These are phyloP conservation scores for Pluvialis apricaria DNA, from an alignment of 2,113 vertebrate genomes.

Conservation along the genomic window DNA sequence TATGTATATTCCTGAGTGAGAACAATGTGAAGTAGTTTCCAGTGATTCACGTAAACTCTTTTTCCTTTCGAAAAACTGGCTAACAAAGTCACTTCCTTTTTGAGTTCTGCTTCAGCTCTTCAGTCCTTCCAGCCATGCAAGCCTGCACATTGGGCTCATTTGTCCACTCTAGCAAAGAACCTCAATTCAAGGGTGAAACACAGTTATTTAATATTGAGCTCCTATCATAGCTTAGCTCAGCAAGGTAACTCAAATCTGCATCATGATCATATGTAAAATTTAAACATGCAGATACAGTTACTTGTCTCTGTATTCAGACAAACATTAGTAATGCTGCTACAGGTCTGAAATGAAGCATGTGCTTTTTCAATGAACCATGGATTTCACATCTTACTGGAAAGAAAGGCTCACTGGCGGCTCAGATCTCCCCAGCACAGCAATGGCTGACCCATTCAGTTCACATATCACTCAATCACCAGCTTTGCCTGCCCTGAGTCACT, in stretches of 20 bases:
- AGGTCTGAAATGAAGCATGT: conserved; percentile 1
- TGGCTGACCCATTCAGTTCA: neutral
- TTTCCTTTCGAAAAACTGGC: conserved; percentile 13
- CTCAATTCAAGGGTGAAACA: neutral
- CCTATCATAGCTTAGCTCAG: neutral
- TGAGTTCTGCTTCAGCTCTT: neutral
- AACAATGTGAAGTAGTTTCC: conserved; percentile 49
- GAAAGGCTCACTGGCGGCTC: neutral
- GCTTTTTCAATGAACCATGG: neutral
- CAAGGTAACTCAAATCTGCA: neutral
- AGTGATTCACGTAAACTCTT: conserved; percentile 13
- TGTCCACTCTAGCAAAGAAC: neutral
- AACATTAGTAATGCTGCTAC: neutral
- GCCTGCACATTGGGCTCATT: neutral
- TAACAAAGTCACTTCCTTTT: conserved; percentile 23
- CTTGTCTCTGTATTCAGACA: neutral
- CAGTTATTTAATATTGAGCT: neutral
- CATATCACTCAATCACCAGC: neutral
- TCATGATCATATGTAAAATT: neutral
- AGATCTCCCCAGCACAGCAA: neutral
- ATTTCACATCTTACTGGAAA: neutral
- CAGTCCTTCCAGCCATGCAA: neutral
- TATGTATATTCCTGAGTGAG: conserved; percentile 32
- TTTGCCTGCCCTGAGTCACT: neutral
- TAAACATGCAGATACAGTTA: neutral